Percentiles rank a stretch among this genome's conserved stretches.
phyloP scores from a whole-genome alignment of 2,113 vertebrate species.

The Clarias batrachus region DNA sequence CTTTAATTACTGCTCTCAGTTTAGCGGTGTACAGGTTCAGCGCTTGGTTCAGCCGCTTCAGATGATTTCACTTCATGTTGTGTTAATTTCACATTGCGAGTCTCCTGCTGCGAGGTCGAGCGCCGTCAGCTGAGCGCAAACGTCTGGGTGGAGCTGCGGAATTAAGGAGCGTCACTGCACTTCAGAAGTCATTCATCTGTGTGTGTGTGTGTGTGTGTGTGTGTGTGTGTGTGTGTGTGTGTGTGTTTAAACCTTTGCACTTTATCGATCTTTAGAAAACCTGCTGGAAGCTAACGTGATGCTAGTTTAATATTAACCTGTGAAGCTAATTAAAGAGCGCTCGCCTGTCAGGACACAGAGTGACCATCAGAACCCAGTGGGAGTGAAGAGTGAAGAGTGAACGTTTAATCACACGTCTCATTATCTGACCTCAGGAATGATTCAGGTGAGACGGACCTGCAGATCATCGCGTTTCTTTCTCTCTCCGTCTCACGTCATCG shows the following conservation, averaged over 20 bases:
- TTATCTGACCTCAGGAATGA: not conserved
- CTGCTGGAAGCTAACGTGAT: not conserved
- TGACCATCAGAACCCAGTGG: not conserved
- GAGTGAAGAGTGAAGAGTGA: not conserved
- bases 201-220: not conserved
- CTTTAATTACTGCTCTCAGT: not conserved
- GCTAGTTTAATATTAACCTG: not conserved
- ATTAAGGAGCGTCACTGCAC: not conserved
- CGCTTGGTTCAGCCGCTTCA: not conserved
- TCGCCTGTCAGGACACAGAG: not conserved
- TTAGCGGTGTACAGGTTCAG: not conserved
- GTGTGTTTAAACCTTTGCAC: not conserved
- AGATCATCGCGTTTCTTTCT: not conserved
- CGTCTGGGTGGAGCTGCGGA: not conserved
- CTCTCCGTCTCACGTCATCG: not conserved
- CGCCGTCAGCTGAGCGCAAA: not conserved
- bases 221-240: no score
- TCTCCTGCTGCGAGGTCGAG: not conserved
- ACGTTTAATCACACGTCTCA: not conserved
- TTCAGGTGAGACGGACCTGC: not conserved
- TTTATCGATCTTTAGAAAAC: not conserved
- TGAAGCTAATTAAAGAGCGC: not conserved
- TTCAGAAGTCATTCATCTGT: not conserved
- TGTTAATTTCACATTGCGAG: not conserved
- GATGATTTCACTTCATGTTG: not conserved